These are phyloP conservation scores for Psephotus haematonotus DNA, from an alignment of 2,113 vertebrate genomes.

Conservation along the genomic window DNA sequence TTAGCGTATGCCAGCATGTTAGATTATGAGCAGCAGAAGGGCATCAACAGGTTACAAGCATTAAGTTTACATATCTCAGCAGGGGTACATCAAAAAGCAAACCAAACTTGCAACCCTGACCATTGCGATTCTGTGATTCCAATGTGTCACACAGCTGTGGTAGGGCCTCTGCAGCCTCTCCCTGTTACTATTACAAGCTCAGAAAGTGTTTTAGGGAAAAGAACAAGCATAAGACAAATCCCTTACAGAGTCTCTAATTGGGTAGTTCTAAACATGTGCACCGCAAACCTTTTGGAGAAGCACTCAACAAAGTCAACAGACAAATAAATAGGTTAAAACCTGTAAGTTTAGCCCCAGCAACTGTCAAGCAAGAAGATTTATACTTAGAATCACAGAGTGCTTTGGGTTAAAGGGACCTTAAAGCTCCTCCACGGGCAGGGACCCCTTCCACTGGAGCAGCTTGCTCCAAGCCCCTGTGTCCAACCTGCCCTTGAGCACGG, in stretches of 20 bases:
- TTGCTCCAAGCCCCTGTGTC: neutral
- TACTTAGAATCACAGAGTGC: neutral
- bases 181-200: neutral
- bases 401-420: neutral
- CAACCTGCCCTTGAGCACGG: too few species aligned
- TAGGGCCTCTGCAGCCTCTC: neutral
- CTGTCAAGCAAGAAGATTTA: neutral
- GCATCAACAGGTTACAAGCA: neutral
- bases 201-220: neutral
- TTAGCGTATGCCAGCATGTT: neutral
- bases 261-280: accelerated
- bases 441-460: neutral
- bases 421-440: neutral
- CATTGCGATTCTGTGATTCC: neutral
- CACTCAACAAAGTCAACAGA: neutral
- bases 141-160: neutral
- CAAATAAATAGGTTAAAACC: accelerated
- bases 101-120: neutral
- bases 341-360: neutral
- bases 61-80: neutral
- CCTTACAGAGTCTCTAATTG: neutral
- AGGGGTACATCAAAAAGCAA: neutral
- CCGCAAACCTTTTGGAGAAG: neutral
- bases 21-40: neutral
- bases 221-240: neutral